Evolutionary conservation across 2,797 vertebrate species (phyloP), one percentile per base, ranked within the genome.

Genomic region (Tachyglossus aculeatus): DNA sequence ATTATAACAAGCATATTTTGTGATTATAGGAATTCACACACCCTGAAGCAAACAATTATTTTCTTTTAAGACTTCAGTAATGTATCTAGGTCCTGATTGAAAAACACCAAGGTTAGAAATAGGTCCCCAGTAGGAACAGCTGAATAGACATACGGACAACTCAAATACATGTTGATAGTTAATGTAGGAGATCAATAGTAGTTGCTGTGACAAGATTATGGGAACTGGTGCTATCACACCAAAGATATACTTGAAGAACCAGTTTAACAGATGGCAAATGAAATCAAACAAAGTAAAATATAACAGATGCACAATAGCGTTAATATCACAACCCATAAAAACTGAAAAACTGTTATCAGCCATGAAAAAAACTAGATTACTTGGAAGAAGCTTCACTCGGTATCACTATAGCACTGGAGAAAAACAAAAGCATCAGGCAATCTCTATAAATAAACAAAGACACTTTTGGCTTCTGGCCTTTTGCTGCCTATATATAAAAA

Each of bases 151-250:
- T 2, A 29, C 29, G 33, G 36, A 58, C 54, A 74, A 74, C 69
- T 77, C 47, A 74, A 71, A 50, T 67, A 22, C 79, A 53, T 40
- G 18, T 76, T 58, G 61, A 43, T 76, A 60, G 41, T 50, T 54
- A 48, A 48, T 31, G 45, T 48, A 43, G 54, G 54, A 73, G 65
- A 77, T 71, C 65, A 81, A 44, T 59, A 44, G 27, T 19, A 62
- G 74, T 81, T 85, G 65, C 48, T 76, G 37, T 67, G 60, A 81
- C 72, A 82, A 82, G 56, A 54, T 82, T 82, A 67, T 85, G 64
- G 64, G 53, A 68, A 55, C 55, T 60, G 51, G 36, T 69, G 58
- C 51, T 57, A 50, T 0, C 67, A 24, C 18, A 63, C 43, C 37
- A 32, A 57, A 63, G 48, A 39, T 25, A 73, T 16, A 16, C 15